Conservation (phyloP, 2,888 invertebrate species). For the Eucriotettix oculatus region DNA sequence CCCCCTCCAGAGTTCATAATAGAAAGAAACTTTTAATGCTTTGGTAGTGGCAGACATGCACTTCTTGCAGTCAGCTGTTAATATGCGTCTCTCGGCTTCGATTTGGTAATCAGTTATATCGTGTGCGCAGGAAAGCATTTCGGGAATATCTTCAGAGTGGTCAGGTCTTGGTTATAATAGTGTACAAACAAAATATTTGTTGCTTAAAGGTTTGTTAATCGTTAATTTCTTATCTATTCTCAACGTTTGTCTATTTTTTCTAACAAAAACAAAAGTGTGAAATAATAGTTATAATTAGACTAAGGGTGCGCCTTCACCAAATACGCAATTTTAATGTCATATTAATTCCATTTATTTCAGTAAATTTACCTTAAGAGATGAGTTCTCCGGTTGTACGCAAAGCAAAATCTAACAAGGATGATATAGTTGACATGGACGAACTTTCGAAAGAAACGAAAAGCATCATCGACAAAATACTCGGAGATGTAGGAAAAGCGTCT, state of each 20-base stretch:
- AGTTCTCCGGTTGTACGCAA: background rate
- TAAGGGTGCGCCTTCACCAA: no score
- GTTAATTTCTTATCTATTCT: no score
- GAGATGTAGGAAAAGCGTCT: conserved; percentile 69
- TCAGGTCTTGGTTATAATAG: no score
- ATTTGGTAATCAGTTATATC: no score
- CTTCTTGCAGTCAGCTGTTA: background rate
- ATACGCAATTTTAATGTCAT: no score
- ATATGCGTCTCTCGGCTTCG: background rate
- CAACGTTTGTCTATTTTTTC: no score
- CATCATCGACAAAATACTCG: conserved; percentile 54
- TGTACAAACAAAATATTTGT: no score
- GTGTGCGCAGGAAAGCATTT: no score
- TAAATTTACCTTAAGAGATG: background rate
- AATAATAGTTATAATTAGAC: no score
- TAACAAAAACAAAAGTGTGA: no score
- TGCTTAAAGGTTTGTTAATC: no score
- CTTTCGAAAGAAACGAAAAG: conserved; percentile 38
- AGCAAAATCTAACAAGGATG: background rate
- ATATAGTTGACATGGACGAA: conserved; percentile 4
- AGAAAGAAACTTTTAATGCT: background rate
- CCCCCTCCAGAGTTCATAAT: conserved; percentile 1
- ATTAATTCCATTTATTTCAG: background rate
- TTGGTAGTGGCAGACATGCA: background rate
- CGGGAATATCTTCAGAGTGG: no score